These are phyloP conservation scores for Dendrolimus houi DNA, from an alignment of 2,888 invertebrate genomes.

Conservation along the genomic window DNA sequence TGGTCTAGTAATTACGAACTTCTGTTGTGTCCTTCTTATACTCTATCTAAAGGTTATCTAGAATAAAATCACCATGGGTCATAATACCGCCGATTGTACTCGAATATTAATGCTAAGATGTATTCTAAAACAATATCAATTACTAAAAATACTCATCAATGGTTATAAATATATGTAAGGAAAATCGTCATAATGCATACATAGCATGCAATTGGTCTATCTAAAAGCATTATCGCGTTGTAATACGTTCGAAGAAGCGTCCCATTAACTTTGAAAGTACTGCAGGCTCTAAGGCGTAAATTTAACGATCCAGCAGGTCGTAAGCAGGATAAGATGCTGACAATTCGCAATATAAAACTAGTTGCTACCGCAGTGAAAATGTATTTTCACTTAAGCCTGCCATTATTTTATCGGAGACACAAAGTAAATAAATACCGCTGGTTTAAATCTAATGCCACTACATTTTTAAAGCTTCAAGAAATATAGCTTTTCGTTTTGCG, in stretches of 20 bases:
- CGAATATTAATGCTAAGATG: too few species aligned
- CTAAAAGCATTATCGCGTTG: neutral
- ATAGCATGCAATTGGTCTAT: neutral
- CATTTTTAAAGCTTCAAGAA: neutral
- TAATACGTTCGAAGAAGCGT: neutral
- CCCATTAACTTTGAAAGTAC: neutral
- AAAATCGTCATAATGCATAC: too few species aligned
- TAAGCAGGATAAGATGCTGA: conserved; percentile 29
- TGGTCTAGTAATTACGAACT: too few species aligned
- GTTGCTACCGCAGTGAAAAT: conserved; percentile 19
- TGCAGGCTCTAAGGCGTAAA: conserved; percentile 27
- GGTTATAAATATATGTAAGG: too few species aligned
- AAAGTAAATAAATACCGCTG: conserved; percentile 7
- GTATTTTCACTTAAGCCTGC: conserved; percentile 13
- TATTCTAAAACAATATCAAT: too few species aligned
- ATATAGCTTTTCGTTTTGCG: too few species aligned
- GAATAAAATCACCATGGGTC: too few species aligned
- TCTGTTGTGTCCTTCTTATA: too few species aligned
- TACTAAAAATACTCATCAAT: too few species aligned
- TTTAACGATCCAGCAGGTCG: conserved; percentile 27
- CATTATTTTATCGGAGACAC: conserved; percentile 4
- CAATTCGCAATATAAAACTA: conserved; percentile 33
- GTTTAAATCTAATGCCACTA: neutral
- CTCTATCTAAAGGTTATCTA: too few species aligned
- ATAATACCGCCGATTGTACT: too few species aligned